Base-by-base conservation (phyloP, 2,113 vertebrate genomes). In the Colossoma macropomum region DNA sequence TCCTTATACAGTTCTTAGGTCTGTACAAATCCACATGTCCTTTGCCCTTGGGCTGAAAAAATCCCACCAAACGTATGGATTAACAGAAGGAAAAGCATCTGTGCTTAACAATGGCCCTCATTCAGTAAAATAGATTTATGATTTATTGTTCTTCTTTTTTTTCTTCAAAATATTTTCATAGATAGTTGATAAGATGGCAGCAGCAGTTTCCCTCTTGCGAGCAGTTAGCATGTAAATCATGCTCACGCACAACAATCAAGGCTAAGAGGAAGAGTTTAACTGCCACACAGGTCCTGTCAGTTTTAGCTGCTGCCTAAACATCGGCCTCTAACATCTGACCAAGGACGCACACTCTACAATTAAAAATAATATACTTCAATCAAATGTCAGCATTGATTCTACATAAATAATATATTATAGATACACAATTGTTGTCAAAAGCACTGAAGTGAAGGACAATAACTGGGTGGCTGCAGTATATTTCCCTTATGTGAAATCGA, bases 111-210 rank as follows among this genome's bases (percentile, higher is more conserved):
- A 13, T n/a, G 56, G 23, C 56, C 23, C 25, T 13, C 23, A 38
- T 19, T 69, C 38, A 71, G 19, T 38, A 15, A 38, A 38, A 10
- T 4, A 71, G 8, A 71, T 41, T 68, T 28, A 65, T 30, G 23
- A 62, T 30, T 17, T 62, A 12, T 62, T 59, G 21, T 59, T 59
- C 19, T 59, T 52, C 10, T 59, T 71, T 54, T 17, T n/a, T 27
- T 16, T 15, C 41, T 11, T 38, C 41, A 17, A 17, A 9, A 1
- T 21, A 85, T 87, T 83, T 85, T 63, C 84, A 83, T 87, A 85
- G 63, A 69, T 38, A 34, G 28, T 15, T 72, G 86, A 85, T 87
- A 85, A 85, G 77, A 76, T 76, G 32, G 65, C 65, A 27, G 19
- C 9, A 38, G 41, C 60, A 23, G 21, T 72, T 76, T 70, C 48